Evolutionary conservation across 1,140 invertebrate species (phyloP), one percentile per base, ranked within the genome.

Genomic region (Hylaeus volcanicus): DNA sequence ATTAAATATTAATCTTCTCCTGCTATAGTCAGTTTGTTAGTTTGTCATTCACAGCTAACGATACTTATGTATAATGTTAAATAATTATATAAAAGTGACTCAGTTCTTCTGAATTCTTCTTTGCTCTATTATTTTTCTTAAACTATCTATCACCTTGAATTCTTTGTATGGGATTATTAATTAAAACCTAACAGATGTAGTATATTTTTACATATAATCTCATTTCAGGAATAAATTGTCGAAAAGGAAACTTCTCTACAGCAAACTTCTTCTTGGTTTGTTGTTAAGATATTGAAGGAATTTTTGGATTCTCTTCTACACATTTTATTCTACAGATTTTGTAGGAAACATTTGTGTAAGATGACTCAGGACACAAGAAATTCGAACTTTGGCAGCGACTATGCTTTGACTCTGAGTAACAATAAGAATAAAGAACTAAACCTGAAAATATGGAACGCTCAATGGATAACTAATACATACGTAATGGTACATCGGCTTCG

Each of bases 401-500:
- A n/a, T n/a, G 1, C 8, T 1, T 58, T 12, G 5, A 58, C 1
- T 12, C 0, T 2, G 51, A 39, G 26, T 5, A 66, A 75, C 12
- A 8, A 11, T 45, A 41, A 11, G 9, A 66, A 26, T 4, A 39
- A 41, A 60, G 9, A 60, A 68, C 51, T 9, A 8, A 14, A 55
- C 53, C 0, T 53, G 26, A 63, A 37, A 14, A 78, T 71, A 72
- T 63, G 12, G 4, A 15, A 14, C 6, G 12, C 11, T 12, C 39
- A 43, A 65, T 9, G 55, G 15, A 14, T 14, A 14, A n/a, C 15
- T 14, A 51, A 82, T 78, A 68, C 70, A 70, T 37, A 8, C 26
- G 6, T 15, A 15, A 68, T 6, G 12, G 26, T 14, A 65, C 12
- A 74, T 9, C 37, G 39, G 9, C 4, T 9, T 15, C 45, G 45